Base-by-base conservation (phyloP, 2,888 invertebrate genomes). In the Habroteleia sp. region DNA sequence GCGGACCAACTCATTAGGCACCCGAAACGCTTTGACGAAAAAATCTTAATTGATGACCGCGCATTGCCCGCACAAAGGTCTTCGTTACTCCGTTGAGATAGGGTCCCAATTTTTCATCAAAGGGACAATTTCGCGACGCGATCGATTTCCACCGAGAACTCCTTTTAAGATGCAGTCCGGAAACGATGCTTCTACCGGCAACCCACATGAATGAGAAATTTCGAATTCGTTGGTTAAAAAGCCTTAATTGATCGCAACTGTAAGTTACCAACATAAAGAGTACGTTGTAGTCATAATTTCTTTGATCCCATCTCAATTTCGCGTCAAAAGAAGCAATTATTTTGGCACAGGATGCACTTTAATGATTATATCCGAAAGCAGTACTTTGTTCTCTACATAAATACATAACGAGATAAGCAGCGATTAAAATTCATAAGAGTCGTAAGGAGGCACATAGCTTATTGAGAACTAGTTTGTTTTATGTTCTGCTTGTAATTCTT, bases 41-140 rank as follows among this genome's bases (percentile, higher is more conserved):
- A 63, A 56, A 29, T 72, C 56, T 72, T 72, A 72, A 72, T 72
- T 63, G 63, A 72, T 72, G 72, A 72, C 58, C 65, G 52, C 48
- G 58, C 52, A 23, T 62, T 23, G 33, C 13, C 17, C 13, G 23
- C 16, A 44, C 65, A 73, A 73, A 65, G 52, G 56, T 7, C 31
- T 41, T 60, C 62, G 62, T 62, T 52, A 62, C 50, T 46, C 48
- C 66, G 46, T 62, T 62, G 60, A n/a, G n/a, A 62, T 54, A 46
- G 62, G 25, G 17, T 39, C 37, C 46, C 14, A 60, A 66, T 62
- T 60, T 62, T 54, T 54, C 39, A 41, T 74, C 73, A 54, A 66
- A 72, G 58, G 42, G 25, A 41, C 52, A 7, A 46, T 60, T 58
- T 42, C 8, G 11, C 31, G 29, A 1, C 16, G 42, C 60, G 50